Percentiles rank a stretch among this genome's conserved stretches.
Evolutionary conservation across 2,888 invertebrate species (phyloP).

Genomic region (Balanococcus diminutus): DNA sequence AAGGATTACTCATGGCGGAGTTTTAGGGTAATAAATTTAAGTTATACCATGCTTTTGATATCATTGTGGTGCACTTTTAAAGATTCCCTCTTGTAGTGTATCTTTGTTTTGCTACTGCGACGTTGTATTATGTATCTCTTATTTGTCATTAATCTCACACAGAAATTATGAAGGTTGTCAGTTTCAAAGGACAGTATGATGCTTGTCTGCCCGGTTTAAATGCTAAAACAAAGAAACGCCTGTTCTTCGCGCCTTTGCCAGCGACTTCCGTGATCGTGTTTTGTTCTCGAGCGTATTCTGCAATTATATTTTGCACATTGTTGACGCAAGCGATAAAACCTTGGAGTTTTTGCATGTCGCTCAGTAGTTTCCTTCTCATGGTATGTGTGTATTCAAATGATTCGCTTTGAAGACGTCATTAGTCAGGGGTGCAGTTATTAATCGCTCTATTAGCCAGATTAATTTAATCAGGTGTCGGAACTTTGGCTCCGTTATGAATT

Average conservation of each 20-base stretch:
- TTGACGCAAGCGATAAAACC: background rate
- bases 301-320: background rate
- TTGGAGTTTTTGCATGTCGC: background rate
- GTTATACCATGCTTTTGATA: constrained; percentile 27
- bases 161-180: constrained; percentile 42
- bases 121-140: constrained; percentile 21
- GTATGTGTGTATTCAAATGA: background rate
- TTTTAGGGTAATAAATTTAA: constrained; percentile 7
- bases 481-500: background rate
- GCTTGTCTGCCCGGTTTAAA: constrained; percentile 17
- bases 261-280: constrained; percentile 15
- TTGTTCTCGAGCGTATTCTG: background rate
- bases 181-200: constrained; percentile 44
- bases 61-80: background rate
- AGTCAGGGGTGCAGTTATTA: background rate
- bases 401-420: background rate
- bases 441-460: background rate
- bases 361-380: background rate
- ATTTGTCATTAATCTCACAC: constrained; percentile 40
- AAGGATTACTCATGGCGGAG: background rate
- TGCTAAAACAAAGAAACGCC: constrained; percentile 20
- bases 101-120: constrained; percentile 1
- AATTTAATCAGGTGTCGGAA: background rate
- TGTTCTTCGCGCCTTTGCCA: background rate
- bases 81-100: background rate